These are phyloP conservation scores for Episyrphus balteatus DNA, from an alignment of 1,140 invertebrate species.

Conservation along the genomic window DNA sequence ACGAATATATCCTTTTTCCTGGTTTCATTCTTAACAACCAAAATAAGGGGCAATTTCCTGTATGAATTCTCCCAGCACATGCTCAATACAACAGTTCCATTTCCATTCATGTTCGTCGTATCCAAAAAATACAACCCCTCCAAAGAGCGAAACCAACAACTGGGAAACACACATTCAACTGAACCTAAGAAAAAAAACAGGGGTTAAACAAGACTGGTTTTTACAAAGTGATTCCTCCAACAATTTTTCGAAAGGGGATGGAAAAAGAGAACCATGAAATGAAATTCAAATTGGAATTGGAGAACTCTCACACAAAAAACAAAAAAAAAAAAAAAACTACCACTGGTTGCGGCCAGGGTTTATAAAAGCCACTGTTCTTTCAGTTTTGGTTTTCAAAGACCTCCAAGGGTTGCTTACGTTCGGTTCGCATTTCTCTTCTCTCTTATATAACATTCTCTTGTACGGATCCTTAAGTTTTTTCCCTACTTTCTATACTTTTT, in stretches of 20 bases:
- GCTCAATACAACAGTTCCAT: background rate
- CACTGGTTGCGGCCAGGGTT: slow-evolving; percentile 12
- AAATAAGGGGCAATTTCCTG: background rate
- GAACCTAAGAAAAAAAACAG: no score
- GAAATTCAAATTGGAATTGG: background rate
- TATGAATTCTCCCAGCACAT: background rate
- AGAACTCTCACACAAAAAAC: background rate
- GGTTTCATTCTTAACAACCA: no score
- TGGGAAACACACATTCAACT: no score
- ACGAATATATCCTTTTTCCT: no score
- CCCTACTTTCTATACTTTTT: slow-evolving; percentile 15
- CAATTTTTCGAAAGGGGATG: background rate
- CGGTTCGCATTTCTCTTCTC: slow-evolving; percentile 39
- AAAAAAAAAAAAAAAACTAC: background rate
- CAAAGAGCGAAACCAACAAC: no score
- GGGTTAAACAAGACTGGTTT: no score
- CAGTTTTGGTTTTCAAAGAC: slow-evolving; percentile 26
- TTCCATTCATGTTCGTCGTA: no score
- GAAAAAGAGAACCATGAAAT: background rate
- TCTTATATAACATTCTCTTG: slow-evolving; percentile 36
- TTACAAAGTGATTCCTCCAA: background rate
- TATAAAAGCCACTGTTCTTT: slow-evolving; percentile 26
- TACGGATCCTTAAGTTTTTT: slow-evolving; percentile 24
- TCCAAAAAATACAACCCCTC: no score
- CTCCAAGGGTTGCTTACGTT: slow-evolving; percentile 39